Base-by-base conservation (phyloP, 1,140 invertebrate genomes). In the Lepidostoma basale region DNA sequence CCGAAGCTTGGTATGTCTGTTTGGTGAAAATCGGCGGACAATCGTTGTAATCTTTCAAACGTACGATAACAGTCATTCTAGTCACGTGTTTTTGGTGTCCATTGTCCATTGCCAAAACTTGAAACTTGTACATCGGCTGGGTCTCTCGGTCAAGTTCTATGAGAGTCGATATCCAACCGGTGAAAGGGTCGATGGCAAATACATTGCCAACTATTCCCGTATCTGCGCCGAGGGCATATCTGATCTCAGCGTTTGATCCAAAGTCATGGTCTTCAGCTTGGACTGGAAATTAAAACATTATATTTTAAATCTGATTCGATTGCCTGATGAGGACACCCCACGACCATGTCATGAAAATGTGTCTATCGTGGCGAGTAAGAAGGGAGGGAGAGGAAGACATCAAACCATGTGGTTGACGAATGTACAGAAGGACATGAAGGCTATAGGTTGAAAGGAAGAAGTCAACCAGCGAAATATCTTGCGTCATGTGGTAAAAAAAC, bases 1-100 rank as follows among this genome's bases (percentile, higher is more conserved):
- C 87, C 49, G 86, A 77, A 0, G 88, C 85, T 71, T 88, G 79
- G 72, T 93, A 92, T 52, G 79, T 78, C n/a, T 84, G 77, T 65
- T 89, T 82, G 10, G 86, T 85, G 76, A 95, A 95, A 20, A 84
- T 74, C 0, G 92, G 90, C 0, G 90, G 86, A 77, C 93, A 93
- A 75, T 96, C 93, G 77, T 95, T 95, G 75, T 90, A 91, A 75
- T 93, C 91, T 70, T 88, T 86, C 4, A 93, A 77, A 58, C 87
- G 86, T 6, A 95, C 85, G 14, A 88, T 81, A 3, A 95, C 88
- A 3, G 84, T 86, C 0, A 89, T 88, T 54, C 88, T 82, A 0
- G 88, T 85, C 33, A 87, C 87, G 68, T 89, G 87, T 74, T 88
- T 90, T 1, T 92, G 90, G 64, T 84, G 88, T 5, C 92, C 93